Percentiles rank a stretch among this genome's conserved stretches.
Conservation (phyloP, 2,888 invertebrate species). For the Rhaphigaster nebulosa region DNA sequence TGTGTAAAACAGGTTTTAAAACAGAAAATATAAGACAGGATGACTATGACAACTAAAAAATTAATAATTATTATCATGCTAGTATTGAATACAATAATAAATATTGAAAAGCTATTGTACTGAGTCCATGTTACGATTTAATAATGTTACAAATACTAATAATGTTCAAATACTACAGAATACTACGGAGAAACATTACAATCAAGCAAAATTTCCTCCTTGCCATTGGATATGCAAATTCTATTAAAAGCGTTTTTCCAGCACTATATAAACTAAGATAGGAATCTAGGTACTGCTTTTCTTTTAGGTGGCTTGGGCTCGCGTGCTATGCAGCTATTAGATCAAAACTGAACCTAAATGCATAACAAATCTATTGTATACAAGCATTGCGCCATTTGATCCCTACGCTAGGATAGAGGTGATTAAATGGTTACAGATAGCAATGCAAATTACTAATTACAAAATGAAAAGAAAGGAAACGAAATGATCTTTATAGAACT, state of each 20-base stretch:
- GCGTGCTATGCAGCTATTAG: not conserved
- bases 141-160: too few relatives aligned
- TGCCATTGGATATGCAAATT: not conserved
- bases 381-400: constrained; percentile 15
- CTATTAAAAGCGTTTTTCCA: not conserved
- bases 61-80: too few relatives aligned
- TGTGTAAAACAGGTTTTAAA: too few relatives aligned
- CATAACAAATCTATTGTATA: constrained; percentile 29
- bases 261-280: not conserved
- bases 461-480: not conserved
- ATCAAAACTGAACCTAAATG: constrained; percentile 30
- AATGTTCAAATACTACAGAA: not conserved
- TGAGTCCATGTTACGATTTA: not conserved
- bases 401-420: not conserved
- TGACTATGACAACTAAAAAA: too few relatives aligned
- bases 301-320: not conserved
- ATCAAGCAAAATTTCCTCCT: not conserved
- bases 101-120: too few relatives aligned
- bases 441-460: not conserved
- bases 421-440: not conserved
- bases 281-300: constrained; percentile 21
- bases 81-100: too few relatives aligned
- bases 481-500: not conserved
- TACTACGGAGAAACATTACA: not conserved
- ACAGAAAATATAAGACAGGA: too few relatives aligned